A percentile compares a stretch with the other conserved stretches of the same genome.
Conservation (phyloP, 2,888 invertebrate species). For the Meteorus colon region DNA sequence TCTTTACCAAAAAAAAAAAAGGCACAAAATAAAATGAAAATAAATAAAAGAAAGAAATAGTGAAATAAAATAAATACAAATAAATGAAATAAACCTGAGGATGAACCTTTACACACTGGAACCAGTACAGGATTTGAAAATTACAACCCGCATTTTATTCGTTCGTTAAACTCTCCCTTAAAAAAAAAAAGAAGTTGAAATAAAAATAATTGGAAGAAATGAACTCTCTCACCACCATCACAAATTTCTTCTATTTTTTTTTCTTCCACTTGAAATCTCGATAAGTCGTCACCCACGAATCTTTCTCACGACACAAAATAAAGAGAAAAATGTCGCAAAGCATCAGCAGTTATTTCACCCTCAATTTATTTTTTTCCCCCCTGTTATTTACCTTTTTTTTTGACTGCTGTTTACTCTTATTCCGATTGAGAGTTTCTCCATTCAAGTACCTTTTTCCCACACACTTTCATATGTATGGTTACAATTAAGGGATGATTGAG, state of each 20-base stretch:
- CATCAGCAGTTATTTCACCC: constrained; percentile 33
- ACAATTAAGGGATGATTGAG: constrained; percentile 57
- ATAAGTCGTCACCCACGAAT: neutral
- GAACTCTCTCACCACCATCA: neutral
- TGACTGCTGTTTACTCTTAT: constrained; percentile 67
- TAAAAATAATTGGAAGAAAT: neutral
- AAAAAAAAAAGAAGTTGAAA: neutral
- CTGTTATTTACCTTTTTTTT: constrained; percentile 67
- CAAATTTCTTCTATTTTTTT: neutral
- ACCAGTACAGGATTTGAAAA: neutral
- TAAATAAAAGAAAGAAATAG: neutral
- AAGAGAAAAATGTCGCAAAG: neutral
- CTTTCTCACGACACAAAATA: neutral
- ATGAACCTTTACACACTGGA: neutral
- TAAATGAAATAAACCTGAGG: neutral
- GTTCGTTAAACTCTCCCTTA: neutral
- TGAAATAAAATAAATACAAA: neutral
- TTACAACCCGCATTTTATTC: constrained; percentile 1
- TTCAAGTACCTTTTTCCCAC: neutral
- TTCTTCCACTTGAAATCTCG: neutral
- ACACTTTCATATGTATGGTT: constrained; percentile 40
- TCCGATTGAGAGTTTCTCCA: constrained; percentile 45
- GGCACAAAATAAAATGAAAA: neutral
- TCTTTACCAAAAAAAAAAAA: neutral
- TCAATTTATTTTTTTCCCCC: constrained; percentile 55